Percentiles rank a stretch among this genome's conserved stretches.
These are phyloP conservation scores for Esox niger DNA, from an alignment of 2,113 vertebrate genomes.

Conservation along the genomic window DNA sequence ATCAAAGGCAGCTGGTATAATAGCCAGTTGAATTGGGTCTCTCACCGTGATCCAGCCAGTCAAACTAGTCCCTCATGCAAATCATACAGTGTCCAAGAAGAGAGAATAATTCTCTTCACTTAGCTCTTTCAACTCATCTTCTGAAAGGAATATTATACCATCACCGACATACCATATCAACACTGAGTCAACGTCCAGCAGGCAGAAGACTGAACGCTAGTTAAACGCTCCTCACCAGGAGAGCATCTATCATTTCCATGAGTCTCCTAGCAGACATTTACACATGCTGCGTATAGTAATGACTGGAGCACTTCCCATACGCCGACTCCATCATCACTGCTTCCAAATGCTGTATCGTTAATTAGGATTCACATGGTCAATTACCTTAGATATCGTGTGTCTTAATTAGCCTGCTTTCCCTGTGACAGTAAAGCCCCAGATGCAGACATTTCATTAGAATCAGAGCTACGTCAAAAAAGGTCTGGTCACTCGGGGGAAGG, in stretches of 20 bases:
- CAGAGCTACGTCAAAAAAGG: background rate
- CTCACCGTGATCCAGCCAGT: background rate
- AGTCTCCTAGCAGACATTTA: background rate
- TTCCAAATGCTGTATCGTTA: background rate
- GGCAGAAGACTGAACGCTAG: background rate
- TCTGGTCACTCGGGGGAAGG: background rate
- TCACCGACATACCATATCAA: background rate
- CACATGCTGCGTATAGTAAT: background rate
- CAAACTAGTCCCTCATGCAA: constrained; percentile 9
- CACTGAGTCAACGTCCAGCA: background rate
- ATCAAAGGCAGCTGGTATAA: constrained; percentile 20
- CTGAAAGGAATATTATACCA: background rate
- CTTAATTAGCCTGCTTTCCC: background rate
- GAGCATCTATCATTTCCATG: background rate
- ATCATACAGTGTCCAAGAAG: background rate
- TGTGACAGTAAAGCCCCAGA: no score
- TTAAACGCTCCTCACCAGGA: background rate
- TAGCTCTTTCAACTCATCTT: background rate
- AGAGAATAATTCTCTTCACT: background rate
- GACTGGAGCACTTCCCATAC: background rate
- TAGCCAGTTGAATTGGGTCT: constrained; percentile 26
- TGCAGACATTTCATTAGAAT: background rate
- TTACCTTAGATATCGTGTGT: background rate
- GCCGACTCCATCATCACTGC: background rate
- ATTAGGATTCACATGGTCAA: background rate